Conservation (phyloP, 2,888 invertebrate species). For the Deilephila elpenor region DNA sequence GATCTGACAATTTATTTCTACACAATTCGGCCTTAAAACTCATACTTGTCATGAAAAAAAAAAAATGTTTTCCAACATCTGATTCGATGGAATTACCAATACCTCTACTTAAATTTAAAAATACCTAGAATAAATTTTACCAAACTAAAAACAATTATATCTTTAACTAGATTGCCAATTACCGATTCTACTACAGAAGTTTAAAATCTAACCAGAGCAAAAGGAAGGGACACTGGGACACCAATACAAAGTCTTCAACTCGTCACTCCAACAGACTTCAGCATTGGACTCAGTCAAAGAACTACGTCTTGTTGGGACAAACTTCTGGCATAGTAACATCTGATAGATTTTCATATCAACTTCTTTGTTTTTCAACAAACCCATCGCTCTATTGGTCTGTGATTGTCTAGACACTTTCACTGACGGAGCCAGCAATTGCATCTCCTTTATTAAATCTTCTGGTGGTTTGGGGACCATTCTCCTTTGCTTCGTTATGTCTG, state of each 20-base stretch:
- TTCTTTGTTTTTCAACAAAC: conserved; percentile 36
- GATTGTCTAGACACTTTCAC: conserved; percentile 57
- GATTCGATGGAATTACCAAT: not conserved
- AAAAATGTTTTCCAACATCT: no score
- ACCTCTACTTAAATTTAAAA: not conserved
- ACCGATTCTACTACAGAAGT: not conserved
- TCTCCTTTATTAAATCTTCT: conserved; percentile 53
- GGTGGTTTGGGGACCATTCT: conserved; percentile 40
- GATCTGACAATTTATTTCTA: no score
- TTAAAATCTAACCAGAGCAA: conserved; percentile 58
- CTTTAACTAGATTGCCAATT: not conserved
- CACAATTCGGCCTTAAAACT: no score
- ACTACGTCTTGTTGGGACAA: conserved; percentile 44
- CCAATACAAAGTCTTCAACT: conserved; percentile 68
- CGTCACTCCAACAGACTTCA: conserved; percentile 52
- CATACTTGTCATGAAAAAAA: no score
- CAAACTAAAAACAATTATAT: not conserved
- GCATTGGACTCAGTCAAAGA: conserved; percentile 51
- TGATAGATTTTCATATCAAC: conserved; percentile 58
- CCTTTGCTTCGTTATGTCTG: conserved; percentile 37
- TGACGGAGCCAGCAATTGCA: conserved; percentile 44
- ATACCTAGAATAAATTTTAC: not conserved
- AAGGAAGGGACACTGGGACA: conserved; percentile 66
- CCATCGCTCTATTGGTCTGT: conserved; percentile 53
- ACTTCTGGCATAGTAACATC: conserved; percentile 52